Evolutionary conservation across 2,113 vertebrate genomes (phyloP), one percentile per base, ranked within the genome.

Genomic region (Oxyura jamaicensis): DNA sequence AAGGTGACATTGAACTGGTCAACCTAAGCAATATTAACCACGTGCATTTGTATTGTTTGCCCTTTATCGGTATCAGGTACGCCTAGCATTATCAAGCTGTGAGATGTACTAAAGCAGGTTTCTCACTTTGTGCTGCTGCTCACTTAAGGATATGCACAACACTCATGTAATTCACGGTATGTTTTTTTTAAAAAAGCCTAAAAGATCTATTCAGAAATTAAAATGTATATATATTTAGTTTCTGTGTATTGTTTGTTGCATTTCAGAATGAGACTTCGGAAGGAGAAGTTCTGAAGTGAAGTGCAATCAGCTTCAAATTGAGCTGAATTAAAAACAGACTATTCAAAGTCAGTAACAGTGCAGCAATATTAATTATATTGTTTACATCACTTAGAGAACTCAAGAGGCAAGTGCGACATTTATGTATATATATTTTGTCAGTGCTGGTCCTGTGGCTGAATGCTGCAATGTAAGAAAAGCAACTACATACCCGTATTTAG

Each of bases 211-310:
- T 11, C 44, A 14, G 11, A 25, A 10, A 44, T 3, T 8, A 26
- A 69, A 26, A 69, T 42, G 14, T 0, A 62, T 39, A 19, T 63
- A 46, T 19, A 46, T 46, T 63, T 63, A 33, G 23, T 36, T 83
- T 26, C 16, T 14, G 33, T 8, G 19, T 56, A 26, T 42, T 76
- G 33, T 0, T 42, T 76, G 33, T 0, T 48, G 36, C 22, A 33
- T 9, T 65, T 53, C 18, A 25, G 36, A 69, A 63, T 52, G 23
- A 80, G 23, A 46, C 11, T 65, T n/a, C 4, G 35, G 31, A 68
- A 88, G 11, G 25, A 42, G 16, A 33, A 69, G 11, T 52, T 55
- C 42, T 68, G 18, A 74, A 52, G 5, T 12, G 48, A 88, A 18
- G n/a, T 4, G 0, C 63, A 62, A 76, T 31, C 41, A 28, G 42